Evolutionary conservation across 1,140 invertebrate species (phyloP), one percentile per base, ranked within the genome.

Genomic region (Nebria ingens): DNA sequence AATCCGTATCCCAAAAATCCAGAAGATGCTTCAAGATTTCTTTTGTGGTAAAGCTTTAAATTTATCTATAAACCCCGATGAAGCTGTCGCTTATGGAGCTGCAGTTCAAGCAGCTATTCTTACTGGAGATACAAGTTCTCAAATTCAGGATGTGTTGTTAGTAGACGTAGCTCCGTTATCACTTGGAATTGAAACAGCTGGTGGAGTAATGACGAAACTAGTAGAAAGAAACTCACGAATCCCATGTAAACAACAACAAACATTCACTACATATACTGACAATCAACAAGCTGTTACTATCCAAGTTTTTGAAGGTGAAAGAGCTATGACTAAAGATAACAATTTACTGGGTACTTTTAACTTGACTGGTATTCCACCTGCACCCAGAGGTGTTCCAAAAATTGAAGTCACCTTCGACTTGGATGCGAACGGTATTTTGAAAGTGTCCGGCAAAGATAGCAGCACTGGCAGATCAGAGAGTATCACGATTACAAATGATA

Each of bases 401-500:
- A 93, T 97, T 66, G 88, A 91, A 70, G 82, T 87, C 1, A 84
- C 84, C 0, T 91, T 90, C 61, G 85, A 89, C 65, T 72, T 90
- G 49, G 87, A 89, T 60, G 84, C 85, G 6, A 88, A 89, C 65
- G 87, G 87, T 25, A 91, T 91, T 55, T 64, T 90, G 0, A 84
- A 87, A 66, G 89, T 93, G 0, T 83, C 82, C 2, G 89, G 89
- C 6, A 79, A 82, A 64, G 89, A 93, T 59, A 81, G 73, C 59
- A 86, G 84, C 55, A 89, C 85, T 1, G 87, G 87, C 17, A 84
- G 81, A 55, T 80, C 79, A 1, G 85, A 90, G 64, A 82, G 81
- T 61, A 88, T 89, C 56, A 85, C 87, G 21, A 96, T 96, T 55
- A 92, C 88, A 19, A 97, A 97, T 65, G 93, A 97, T 66, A 95